Conservation (phyloP, 2,888 invertebrate species). For the Prosopocoilus inquinatus region DNA sequence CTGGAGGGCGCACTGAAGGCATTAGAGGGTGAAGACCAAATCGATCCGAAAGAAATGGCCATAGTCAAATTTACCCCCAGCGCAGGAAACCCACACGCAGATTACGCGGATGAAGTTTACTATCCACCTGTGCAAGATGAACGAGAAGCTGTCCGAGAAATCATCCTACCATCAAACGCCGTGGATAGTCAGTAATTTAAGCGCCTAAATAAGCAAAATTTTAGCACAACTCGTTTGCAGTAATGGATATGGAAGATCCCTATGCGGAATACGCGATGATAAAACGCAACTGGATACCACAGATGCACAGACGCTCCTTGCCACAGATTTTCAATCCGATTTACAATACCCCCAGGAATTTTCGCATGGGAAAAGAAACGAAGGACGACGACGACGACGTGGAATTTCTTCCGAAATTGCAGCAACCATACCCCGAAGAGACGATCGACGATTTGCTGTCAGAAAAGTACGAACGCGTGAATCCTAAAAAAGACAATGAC, state of each 20-base stretch:
- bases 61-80: slow-evolving; percentile 78
- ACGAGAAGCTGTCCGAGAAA: slow-evolving; percentile 46
- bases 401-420: slow-evolving; percentile 35
- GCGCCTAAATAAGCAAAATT: neutral
- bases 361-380: slow-evolving; percentile 41
- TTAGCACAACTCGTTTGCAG: slow-evolving; percentile 22
- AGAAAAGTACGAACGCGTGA: slow-evolving; percentile 16
- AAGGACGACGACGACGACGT: slow-evolving; percentile 38
- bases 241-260: slow-evolving; percentile 47
- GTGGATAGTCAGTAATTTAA: slow-evolving; percentile 40
- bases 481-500: slow-evolving; percentile 25
- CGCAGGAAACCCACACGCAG: slow-evolving; percentile 59
- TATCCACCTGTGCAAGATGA: slow-evolving; percentile 64
- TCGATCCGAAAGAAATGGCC: slow-evolving; percentile 70
- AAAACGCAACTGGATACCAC: slow-evolving; percentile 46
- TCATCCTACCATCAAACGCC: slow-evolving; percentile 56
- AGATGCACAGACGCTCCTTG: slow-evolving; percentile 44
- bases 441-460: slow-evolving; percentile 13
- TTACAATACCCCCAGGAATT: slow-evolving; percentile 47
- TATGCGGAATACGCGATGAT: slow-evolving; percentile 36
- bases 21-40: slow-evolving; percentile 52
- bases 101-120: slow-evolving; percentile 80
- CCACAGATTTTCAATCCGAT: slow-evolving; percentile 37
- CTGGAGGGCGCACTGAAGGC: slow-evolving; percentile 55
- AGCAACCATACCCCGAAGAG: slow-evolving; percentile 25